Evolutionary conservation across 1,140 invertebrate genomes (phyloP), one percentile per base, ranked within the genome.

Genomic region (Macrobrachium rosenbergii): DNA sequence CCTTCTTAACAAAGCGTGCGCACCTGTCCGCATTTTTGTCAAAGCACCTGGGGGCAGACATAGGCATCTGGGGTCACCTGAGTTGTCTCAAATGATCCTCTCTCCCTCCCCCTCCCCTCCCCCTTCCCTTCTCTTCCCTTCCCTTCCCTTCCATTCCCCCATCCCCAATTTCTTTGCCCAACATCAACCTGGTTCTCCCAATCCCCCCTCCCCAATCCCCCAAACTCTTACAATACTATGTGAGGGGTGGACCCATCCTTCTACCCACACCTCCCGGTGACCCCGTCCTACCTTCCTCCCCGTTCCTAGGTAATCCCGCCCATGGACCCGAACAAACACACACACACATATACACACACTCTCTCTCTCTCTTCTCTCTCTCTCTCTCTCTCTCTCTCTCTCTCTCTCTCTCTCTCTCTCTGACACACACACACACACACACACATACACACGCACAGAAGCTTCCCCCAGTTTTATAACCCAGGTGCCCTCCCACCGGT

Each of bases 1-100:
- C 75, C 43, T n/a, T 77, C 75, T n/a, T 58, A 77, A 77, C 75
- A 77, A 75, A 75, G 52, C 72, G 28, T 52, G 17, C 11, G 43
- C 23, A 77, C 17, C 75, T 52, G 52, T 52, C 52, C 52, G 52
- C 52, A 52, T 52, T 52, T 52, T 52, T 52, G 52, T 52, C 52
- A 52, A 52, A 52, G 52, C 52, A 52, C 52, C 52, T 52, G 52
- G 7, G 52, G 59, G 72, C 72, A 45, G 72, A 75, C 52, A 43
- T 23, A 75, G 23, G 23, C 19, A 52, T 37, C 28, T 75, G 28
- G 10, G 28, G 72, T 17, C 52, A 58, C 16, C 16, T 77, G n/a
- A 45, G 45, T 19, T 58, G 45, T 77, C 75, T 58, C 59, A 17
- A 45, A 58, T n/a, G 19, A 77, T 43, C 16, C 75, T 52, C 43